phyloP scores from a whole-genome alignment of 2,113 vertebrate genomes.

The Isichthys henryi region DNA sequence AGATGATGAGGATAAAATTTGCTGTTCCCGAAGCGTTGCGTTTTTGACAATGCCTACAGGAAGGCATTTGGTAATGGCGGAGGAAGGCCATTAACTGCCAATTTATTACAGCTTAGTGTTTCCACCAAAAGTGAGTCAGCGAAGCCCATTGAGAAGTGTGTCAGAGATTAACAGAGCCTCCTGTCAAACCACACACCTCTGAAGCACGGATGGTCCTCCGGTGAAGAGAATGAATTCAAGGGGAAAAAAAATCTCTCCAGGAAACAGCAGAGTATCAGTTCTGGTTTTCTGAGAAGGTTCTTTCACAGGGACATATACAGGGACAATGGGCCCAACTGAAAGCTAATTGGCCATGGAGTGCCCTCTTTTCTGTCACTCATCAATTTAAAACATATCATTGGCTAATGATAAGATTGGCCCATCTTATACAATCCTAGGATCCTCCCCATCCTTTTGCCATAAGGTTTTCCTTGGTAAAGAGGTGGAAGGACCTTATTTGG shows the following conservation, averaged over 20 bases:
- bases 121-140: slow-evolving; percentile 14
- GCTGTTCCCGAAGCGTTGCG: slow-evolving; percentile 42
- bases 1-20: slow-evolving; percentile 29
- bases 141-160: not conserved
- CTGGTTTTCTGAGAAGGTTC: not conserved
- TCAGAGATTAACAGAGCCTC: slow-evolving; percentile 8
- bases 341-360: not conserved
- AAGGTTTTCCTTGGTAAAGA: not conserved
- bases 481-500: not conserved
- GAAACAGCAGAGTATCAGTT: no score
- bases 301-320: not conserved
- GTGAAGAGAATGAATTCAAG: not conserved
- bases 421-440: not conserved
- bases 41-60: slow-evolving; percentile 23
- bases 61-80: slow-evolving; percentile 41
- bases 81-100: slow-evolving; percentile 55
- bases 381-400: not conserved
- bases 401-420: not conserved
- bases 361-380: not conserved
- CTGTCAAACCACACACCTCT: not conserved
- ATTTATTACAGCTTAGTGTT: slow-evolving; percentile 38
- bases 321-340: not conserved
- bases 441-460: not conserved
- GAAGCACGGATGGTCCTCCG: not conserved
- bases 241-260: not conserved